Evolutionary conservation across 35 echinoderm and acorn worm genomes (phyloP).

Genomic region (Apostichopus californicus): DNA sequence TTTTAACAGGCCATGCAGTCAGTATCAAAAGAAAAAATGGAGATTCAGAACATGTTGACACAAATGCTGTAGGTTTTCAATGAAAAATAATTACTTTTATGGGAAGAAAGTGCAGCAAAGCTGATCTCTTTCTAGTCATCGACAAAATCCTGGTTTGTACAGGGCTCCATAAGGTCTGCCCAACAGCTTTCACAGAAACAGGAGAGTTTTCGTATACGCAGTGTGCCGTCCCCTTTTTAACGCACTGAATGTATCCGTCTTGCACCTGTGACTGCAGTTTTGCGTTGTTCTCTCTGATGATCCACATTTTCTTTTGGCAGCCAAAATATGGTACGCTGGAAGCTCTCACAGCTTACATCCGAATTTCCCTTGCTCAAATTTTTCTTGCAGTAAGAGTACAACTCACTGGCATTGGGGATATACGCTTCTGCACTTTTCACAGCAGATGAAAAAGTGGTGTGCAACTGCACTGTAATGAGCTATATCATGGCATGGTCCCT

Average conservation of each 20-base stretch:
- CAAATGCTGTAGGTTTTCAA: too few species aligned
- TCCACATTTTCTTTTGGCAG: not conserved
- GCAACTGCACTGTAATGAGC: not conserved
- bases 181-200: not conserved
- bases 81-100: too few species aligned
- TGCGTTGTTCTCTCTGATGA: not conserved
- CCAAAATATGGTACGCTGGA: not conserved
- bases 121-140: not conserved
- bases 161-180: not conserved
- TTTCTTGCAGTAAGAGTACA: not conserved
- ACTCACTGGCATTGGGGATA: not conserved
- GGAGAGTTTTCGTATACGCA: not conserved
- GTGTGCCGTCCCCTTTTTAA: not conserved
- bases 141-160: not conserved
- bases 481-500: not conserved
- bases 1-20: too few species aligned
- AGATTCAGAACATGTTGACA: too few species aligned
- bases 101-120: not conserved
- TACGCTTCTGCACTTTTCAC: not conserved
- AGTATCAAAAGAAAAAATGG: too few species aligned
- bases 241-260: not conserved
- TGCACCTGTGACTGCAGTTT: not conserved
- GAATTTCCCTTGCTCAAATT: not conserved
- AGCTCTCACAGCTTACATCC: not conserved
- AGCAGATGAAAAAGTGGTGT: slow-evolving; percentile 31